Conservation (phyloP, 2,113 vertebrate species). For the Pleuronectes platessa region DNA sequence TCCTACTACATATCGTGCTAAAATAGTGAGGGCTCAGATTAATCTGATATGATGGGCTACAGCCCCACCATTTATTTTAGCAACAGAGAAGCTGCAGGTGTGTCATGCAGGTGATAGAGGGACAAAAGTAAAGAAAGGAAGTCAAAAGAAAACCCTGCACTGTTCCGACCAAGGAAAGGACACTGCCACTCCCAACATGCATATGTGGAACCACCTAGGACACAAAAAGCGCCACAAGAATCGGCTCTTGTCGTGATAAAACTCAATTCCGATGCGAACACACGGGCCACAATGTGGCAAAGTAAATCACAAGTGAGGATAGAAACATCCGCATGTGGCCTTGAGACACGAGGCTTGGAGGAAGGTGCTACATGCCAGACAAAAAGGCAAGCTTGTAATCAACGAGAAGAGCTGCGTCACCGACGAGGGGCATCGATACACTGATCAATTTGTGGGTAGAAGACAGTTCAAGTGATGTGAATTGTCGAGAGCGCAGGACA, state of each 20-base stretch:
- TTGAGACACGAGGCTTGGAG: conserved; percentile 12
- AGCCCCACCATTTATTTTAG: conserved; percentile 4
- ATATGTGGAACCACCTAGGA: background rate
- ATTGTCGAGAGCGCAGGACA: conserved; percentile 28
- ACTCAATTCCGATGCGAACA: conserved; percentile 6
- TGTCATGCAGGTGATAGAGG: conserved; percentile 9
- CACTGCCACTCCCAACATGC: background rate
- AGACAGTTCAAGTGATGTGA: conserved; percentile 36
- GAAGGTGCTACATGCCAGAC: conserved; percentile 32
- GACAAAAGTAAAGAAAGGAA: conserved; percentile 3
- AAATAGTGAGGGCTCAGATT: background rate
- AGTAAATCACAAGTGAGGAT: background rate
- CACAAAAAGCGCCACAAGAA: background rate
- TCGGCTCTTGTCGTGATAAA: background rate
- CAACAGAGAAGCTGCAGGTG: conserved; percentile 8
- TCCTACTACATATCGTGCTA: background rate
- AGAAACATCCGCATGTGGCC: conserved; percentile 6
- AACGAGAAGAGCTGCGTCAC: background rate
- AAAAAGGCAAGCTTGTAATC: conserved; percentile 18
- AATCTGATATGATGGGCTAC: background rate
- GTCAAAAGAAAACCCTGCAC: background rate
- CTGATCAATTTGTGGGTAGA: conserved; percentile 25
- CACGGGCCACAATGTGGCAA: background rate
- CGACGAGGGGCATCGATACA: conserved; percentile 2
- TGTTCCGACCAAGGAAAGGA: conserved; percentile 3